These are phyloP conservation scores for Petaurus breviceps DNA, from an alignment of 2,113 vertebrate species.

Conservation along the genomic window DNA sequence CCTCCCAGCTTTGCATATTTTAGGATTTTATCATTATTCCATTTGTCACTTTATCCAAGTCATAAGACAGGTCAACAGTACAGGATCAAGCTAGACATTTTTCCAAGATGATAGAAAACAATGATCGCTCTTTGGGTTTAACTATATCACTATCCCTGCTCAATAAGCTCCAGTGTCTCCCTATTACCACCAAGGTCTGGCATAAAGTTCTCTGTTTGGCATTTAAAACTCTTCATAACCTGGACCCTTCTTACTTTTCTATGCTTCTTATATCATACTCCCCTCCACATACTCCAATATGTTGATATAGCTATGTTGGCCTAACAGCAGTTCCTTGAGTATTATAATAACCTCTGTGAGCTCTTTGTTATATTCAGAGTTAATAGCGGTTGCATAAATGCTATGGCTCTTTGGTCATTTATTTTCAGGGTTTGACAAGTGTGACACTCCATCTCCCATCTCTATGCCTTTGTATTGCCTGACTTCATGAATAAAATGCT, in stretches of 20 bases:
- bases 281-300: neutral
- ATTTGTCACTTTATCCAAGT: too few relatives aligned
- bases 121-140: neutral
- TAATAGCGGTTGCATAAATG: too few relatives aligned
- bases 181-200: neutral
- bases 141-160: neutral
- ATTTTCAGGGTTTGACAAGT: too few relatives aligned
- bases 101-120: neutral
- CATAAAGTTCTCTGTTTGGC: neutral
- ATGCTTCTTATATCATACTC: neutral
- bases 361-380: too few relatives aligned
- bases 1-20: neutral
- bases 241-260: neutral
- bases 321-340: neutral
- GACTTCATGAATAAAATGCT: neutral
- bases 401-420: too few relatives aligned
- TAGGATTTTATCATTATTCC: neutral
- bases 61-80: neutral
- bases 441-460: neutral
- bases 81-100: neutral
- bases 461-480: neutral
- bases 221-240: neutral
- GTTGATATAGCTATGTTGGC: neutral
- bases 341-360: neutral
- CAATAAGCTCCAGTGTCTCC: neutral